Evolutionary conservation across 1,140 invertebrate genomes (phyloP).

Genomic region (Drosophila pseudoobscura): DNA sequence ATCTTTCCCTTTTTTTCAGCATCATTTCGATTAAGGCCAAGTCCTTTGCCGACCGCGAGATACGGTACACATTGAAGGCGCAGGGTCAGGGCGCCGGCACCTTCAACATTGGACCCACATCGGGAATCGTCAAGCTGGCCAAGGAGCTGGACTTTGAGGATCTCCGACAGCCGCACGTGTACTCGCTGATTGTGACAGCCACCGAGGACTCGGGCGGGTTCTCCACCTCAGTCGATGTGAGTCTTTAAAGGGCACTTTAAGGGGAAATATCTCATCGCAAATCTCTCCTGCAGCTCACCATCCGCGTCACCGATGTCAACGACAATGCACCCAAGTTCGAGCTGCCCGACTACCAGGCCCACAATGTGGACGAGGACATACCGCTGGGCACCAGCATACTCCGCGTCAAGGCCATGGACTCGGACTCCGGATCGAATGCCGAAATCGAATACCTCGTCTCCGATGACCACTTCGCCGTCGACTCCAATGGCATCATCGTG

Average conservation of each 20-base stretch:
- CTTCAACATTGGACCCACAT: conserved; percentile 96
- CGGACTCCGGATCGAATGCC: conserved; percentile 95
- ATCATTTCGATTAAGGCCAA: conserved; percentile 98
- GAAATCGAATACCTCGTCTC: conserved; percentile 96
- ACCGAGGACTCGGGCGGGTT: conserved; percentile 98
- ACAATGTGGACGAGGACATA: conserved; percentile 97
- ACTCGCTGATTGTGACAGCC: conserved; percentile 95
- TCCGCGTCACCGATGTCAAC: conserved; percentile 96
- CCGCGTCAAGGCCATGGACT: conserved; percentile 96
- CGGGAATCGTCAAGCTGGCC: conserved; percentile 96
- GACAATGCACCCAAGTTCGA: conserved; percentile 97
- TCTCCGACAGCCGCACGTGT: conserved; percentile 95
- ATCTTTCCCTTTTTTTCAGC: conserved; percentile 48
- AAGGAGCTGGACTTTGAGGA: conserved; percentile 98
- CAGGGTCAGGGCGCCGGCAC: conserved; percentile 97
- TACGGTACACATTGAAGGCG: conserved; percentile 96
- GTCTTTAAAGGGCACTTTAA: conserved; percentile 20
- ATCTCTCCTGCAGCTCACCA: conserved; percentile 88
- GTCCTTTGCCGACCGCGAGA: conserved; percentile 97
- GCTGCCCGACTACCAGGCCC: conserved; percentile 96
- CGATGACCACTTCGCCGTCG: conserved; percentile 96
- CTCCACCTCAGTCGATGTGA: conserved; percentile 96
- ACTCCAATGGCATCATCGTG: conserved; percentile 94
- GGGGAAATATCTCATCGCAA: neutral
- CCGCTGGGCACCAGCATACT: conserved; percentile 94